phyloP scores from a whole-genome alignment of 2,888 invertebrate species.

The Amaurobius ferox region DNA sequence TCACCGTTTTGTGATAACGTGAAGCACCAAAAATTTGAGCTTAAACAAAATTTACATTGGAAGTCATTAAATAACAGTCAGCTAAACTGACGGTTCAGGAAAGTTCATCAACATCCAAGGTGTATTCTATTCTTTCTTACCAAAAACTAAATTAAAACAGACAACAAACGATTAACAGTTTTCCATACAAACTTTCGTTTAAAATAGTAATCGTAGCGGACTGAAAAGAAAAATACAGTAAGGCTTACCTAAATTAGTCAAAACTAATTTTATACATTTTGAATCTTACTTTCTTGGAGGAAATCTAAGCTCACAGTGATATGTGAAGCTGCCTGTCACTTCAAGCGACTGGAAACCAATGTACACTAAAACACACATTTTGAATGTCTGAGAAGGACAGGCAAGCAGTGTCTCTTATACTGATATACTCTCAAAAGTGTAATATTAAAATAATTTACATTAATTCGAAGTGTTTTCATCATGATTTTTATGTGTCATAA shows the following conservation, averaged over 20 bases:
- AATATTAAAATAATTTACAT: no score
- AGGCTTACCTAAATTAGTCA: background rate
- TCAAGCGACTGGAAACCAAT: constrained; percentile 9
- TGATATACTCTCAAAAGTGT: no score
- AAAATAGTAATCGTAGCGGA: background rate
- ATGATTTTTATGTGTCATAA: no score
- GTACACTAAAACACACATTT: background rate
- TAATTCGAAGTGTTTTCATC: no score
- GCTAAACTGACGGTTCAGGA: no score
- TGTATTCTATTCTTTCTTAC: no score
- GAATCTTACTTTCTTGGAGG: background rate
- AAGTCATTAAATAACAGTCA: background rate
- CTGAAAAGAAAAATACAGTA: background rate
- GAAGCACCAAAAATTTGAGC: background rate
- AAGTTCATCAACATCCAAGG: no score
- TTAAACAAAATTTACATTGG: background rate
- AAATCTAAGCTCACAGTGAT: constrained; percentile 14
- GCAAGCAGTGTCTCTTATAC: background rate
- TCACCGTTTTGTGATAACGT: background rate
- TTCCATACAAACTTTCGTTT: no score
- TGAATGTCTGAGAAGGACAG: background rate
- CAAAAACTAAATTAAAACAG: no score
- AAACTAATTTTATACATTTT: background rate
- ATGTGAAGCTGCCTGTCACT: constrained; percentile 9
- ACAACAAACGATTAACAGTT: no score